Evolutionary conservation across 2,797 vertebrate genomes (phyloP).

Genomic region (Scolopax rusticola): DNA sequence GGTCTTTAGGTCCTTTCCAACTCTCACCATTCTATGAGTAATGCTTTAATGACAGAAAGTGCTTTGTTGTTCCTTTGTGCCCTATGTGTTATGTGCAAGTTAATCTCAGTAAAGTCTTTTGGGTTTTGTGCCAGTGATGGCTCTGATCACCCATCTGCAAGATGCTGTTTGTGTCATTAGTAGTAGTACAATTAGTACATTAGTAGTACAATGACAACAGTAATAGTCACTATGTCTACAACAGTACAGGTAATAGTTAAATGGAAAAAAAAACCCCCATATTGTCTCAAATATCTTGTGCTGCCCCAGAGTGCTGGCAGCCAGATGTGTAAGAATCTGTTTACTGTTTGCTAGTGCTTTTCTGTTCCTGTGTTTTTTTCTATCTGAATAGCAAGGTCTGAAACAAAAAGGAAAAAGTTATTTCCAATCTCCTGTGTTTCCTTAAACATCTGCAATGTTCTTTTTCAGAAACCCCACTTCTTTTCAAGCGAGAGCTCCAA

Average conservation of each 20-base stretch:
- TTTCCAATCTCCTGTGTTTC: background rate
- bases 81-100: background rate
- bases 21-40: too few species aligned
- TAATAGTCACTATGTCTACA: background rate
- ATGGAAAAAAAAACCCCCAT: background rate
- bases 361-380: background rate
- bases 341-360: background rate
- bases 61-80: background rate
- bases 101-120: background rate
- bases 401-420: background rate
- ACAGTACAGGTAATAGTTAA: background rate
- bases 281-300: background rate
- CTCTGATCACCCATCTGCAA: background rate
- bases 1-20: too few species aligned
- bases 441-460: background rate
- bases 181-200: background rate
- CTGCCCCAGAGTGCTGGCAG: background rate
- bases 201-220: background rate
- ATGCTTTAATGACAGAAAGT: background rate
- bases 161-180: background rate
- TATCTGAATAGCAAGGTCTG: background rate
- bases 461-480: slow-evolving; percentile 56
- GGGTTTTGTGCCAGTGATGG: background rate
- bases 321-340: background rate
- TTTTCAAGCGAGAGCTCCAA: slow-evolving; percentile 71